Conservation (phyloP, 92 coral and sea anemone genomes). For the Diadumene lineata region DNA sequence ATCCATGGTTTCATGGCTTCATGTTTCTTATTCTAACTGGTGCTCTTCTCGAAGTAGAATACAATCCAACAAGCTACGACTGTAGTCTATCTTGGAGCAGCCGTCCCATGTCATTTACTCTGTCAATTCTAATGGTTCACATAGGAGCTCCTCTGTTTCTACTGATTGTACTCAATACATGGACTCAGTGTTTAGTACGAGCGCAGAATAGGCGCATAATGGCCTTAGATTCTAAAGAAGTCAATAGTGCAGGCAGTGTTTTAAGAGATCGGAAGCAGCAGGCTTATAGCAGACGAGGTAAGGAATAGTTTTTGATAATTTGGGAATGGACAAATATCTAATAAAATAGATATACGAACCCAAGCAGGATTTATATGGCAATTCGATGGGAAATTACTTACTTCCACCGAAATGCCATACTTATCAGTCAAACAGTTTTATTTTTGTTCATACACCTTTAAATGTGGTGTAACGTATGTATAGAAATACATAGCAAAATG, state of each 20-base stretch:
- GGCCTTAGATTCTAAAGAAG: background rate
- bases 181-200: conserved; percentile 27
- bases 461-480: no score
- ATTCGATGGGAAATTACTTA: no score
- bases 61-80: conserved; percentile 32
- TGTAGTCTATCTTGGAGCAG: conserved; percentile 49
- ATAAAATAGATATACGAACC: no score
- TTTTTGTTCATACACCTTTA: no score
- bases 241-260: background rate
- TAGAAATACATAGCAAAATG: no score
- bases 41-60: conserved; percentile 26
- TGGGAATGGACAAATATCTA: no score
- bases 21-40: conserved; percentile 25
- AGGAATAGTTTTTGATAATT: no score
- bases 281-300: conserved; percentile 22
- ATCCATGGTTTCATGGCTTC: conserved; percentile 54
- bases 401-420: no score
- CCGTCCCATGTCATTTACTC: conserved; percentile 30
- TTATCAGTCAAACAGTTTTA: no score
- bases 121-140: conserved; percentile 25
- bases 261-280: background rate
- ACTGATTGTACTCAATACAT: conserved; percentile 20
- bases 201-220: conserved; percentile 19
- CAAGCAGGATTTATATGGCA: no score
- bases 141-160: conserved; percentile 30